These are phyloP conservation scores for Dinothrombium tinctorium DNA, from an alignment of 1,140 invertebrate species.

Conservation along the genomic window DNA sequence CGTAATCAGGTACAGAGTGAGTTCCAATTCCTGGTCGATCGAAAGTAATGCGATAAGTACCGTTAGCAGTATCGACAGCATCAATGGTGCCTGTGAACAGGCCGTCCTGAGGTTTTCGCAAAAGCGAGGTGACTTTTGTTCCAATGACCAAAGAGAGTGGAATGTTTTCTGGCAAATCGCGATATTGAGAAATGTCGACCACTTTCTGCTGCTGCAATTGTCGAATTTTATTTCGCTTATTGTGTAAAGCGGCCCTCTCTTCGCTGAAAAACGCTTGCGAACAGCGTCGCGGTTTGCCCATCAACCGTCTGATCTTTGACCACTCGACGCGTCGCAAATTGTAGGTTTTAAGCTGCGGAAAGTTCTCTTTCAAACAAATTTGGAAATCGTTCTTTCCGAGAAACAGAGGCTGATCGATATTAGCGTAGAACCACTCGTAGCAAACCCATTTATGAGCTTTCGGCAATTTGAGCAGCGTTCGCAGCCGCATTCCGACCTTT, in stretches of 20 bases:
- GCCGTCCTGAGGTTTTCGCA: constrained; percentile 82
- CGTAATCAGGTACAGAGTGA: constrained; percentile 85
- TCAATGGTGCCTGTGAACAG: constrained; percentile 87
- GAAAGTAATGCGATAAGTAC: constrained; percentile 92
- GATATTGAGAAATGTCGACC: constrained; percentile 45
- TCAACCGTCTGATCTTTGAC: constrained; percentile 77
- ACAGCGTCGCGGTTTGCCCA: constrained; percentile 73
- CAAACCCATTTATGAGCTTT: constrained; percentile 74
- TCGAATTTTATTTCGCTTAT: constrained; percentile 72
- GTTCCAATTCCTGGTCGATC: constrained; percentile 77
- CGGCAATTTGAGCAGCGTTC: constrained; percentile 89
- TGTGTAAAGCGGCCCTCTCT: constrained; percentile 65
- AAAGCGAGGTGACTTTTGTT: constrained; percentile 61
- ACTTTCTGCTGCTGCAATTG: constrained; percentile 79
- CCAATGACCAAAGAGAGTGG: constrained; percentile 87
- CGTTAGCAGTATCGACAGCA: constrained; percentile 87
- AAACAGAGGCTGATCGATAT: constrained; percentile 80
- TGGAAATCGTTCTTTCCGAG: constrained; percentile 90
- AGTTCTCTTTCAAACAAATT: constrained; percentile 74
- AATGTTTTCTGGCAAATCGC: constrained; percentile 85
- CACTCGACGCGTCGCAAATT: constrained; percentile 73
- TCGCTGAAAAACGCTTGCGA: constrained; percentile 73
- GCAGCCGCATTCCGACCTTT: constrained; percentile 59
- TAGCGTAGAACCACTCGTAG: constrained; percentile 98
- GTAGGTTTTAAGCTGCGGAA: constrained; percentile 67